Evolutionary conservation across 2,797 vertebrate genomes (phyloP).

Genomic region (Coccyzus lansbergi): DNA sequence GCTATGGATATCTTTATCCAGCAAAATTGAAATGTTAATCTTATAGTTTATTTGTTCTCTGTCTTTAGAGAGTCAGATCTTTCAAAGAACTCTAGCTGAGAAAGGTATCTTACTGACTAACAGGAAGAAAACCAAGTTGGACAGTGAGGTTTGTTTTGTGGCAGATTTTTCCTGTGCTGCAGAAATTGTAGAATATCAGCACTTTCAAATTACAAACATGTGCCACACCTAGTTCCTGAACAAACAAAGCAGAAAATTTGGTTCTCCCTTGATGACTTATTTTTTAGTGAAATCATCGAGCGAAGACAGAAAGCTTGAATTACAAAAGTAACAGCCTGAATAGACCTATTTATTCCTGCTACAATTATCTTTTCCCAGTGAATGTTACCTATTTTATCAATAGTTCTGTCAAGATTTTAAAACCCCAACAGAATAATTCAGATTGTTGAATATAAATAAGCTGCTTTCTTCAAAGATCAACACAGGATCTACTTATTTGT

Average conservation of each 20-base stretch:
- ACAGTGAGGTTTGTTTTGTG: background rate
- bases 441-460: slow-evolving; percentile 30
- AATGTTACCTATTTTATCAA: slow-evolving; percentile 29
- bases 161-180: slow-evolving; percentile 6
- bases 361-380: slow-evolving; percentile 7
- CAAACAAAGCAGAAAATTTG: slow-evolving; percentile 18
- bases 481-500: background rate
- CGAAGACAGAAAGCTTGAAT: slow-evolving; percentile 22
- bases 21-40: background rate
- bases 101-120: background rate
- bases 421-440: background rate
- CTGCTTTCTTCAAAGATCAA: slow-evolving; percentile 6
- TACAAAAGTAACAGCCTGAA: slow-evolving; percentile 4
- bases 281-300: slow-evolving; percentile 44
- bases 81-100: background rate
- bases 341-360: background rate
- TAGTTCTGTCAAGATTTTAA: slow-evolving; percentile 41
- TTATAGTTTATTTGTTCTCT: background rate
- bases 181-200: slow-evolving; percentile 56
- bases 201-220: slow-evolving; percentile 26
- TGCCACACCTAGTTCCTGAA: slow-evolving; percentile 32
- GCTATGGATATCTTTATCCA: background rate
- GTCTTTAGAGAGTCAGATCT: background rate
- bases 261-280: slow-evolving; percentile 18
- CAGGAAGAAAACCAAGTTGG: background rate